Evolutionary conservation across 2,888 invertebrate genomes (phyloP).

Genomic region (Lasioglossum villosulum): DNA sequence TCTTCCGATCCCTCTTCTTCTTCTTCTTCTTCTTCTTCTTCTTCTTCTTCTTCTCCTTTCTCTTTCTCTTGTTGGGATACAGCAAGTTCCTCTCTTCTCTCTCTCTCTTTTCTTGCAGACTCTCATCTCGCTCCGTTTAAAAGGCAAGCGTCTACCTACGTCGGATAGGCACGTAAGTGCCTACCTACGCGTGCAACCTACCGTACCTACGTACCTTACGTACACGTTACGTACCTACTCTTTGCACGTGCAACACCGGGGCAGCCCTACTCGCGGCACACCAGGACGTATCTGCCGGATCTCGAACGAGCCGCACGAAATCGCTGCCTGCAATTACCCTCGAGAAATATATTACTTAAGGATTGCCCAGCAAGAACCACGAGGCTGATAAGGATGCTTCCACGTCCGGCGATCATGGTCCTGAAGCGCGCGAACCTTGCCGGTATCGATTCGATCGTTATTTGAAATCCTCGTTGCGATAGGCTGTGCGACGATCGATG

Average conservation of each 20-base stretch:
- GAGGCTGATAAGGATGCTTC: conserved; percentile 59
- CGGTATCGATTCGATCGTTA: not conserved
- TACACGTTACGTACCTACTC: not conserved
- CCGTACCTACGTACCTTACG: conserved; percentile 57
- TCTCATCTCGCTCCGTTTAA: conserved; percentile 10
- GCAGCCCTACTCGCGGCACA: conserved; percentile 36
- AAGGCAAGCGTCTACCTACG: conserved; percentile 53
- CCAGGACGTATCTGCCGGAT: conserved; percentile 68
- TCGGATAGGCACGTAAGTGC: conserved; percentile 70
- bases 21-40: conserved; percentile 27
- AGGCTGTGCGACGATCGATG: not conserved
- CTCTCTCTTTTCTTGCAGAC: conserved; percentile 1
- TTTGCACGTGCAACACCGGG: conserved; percentile 69
- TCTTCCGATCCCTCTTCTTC: conserved; percentile 38
- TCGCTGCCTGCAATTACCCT: conserved; percentile 74
- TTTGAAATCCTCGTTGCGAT: not conserved
- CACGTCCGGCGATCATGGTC: conserved; percentile 45
- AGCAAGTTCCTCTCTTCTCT: conserved; percentile 27
- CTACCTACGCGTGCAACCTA: conserved; percentile 71
- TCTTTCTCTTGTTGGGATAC: conserved; percentile 19
- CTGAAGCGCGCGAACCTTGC: conserved; percentile 22
- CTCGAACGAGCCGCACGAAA: conserved; percentile 75
- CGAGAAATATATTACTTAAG: conserved; percentile 74
- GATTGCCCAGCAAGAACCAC: conserved; percentile 62
- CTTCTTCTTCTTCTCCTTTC: conserved; percentile 19